These are phyloP conservation scores for Distichodus sexfasciatus DNA, from an alignment of 2,797 vertebrate species.

Conservation along the genomic window DNA sequence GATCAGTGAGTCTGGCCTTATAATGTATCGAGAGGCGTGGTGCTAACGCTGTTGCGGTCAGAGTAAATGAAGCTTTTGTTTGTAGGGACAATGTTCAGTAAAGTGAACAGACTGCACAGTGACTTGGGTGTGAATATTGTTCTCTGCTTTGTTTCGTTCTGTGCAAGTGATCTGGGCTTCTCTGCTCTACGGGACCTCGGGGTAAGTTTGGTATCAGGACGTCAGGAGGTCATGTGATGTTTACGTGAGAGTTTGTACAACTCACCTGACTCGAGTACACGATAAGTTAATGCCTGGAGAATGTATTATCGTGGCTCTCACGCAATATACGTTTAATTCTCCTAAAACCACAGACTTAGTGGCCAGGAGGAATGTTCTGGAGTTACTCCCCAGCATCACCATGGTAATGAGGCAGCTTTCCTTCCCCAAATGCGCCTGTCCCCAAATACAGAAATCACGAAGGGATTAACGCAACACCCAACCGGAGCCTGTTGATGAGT, in stretches of 20 bases:
- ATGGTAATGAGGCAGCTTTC: slow-evolving; percentile 45
- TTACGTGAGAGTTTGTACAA: slow-evolving; percentile 50
- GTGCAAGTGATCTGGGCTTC: slow-evolving; percentile 57
- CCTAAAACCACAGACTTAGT: slow-evolving; percentile 60
- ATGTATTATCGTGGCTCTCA: slow-evolving; percentile 57
- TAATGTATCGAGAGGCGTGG: not conserved
- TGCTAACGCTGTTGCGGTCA: not conserved
- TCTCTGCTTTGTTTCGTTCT: slow-evolving; percentile 2
- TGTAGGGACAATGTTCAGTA: not conserved
- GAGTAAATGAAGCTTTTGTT: not conserved
- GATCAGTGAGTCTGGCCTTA: not conserved
- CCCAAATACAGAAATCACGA: not conserved
- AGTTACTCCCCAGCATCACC: slow-evolving; percentile 51
- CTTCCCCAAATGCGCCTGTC: no score
- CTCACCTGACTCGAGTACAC: slow-evolving; percentile 46
- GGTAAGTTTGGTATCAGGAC: slow-evolving; percentile 31
- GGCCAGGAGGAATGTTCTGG: slow-evolving; percentile 47
- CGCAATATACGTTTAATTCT: slow-evolving; percentile 65
- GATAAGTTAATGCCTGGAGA: slow-evolving; percentile 59
- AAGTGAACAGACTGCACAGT: not conserved
- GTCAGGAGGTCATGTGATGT: slow-evolving; percentile 53
- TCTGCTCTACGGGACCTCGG: slow-evolving; percentile 56
- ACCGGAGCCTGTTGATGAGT: no score
- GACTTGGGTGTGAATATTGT: not conserved
- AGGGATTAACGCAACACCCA: not conserved